Evolutionary conservation across 2,113 vertebrate genomes (phyloP), one percentile per base, ranked within the genome.

Genomic region (Hymenochirus boettgeri): DNA sequence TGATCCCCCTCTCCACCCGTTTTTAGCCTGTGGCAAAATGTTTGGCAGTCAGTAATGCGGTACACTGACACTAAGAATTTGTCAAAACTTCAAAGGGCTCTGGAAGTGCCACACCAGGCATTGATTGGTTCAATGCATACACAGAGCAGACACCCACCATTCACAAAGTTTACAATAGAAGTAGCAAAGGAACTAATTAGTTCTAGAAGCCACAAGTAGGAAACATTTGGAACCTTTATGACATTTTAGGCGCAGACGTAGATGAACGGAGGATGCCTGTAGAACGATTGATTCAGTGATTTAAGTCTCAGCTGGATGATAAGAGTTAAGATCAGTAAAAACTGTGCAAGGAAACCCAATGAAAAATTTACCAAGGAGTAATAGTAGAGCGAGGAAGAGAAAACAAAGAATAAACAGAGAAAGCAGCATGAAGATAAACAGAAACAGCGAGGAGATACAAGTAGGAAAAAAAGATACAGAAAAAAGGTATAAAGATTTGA

Each of bases 11-110:
- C 52, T 47, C 37, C 62, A 35, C 53, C 62, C 39, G 10, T 47
- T 25, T 56, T 37, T 48, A 47, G 37, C 53, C 52, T 65, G 62
- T 56, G 62, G 62, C 62, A 56, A 65, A 55, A 65, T 55, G 62
- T 51, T 37, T 62, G 47, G 21, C n/a, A 39, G 21, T 24, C 37
- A 47, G 61, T 64, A 52, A 65, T 46, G 62, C 27, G 42, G 55
- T 56, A 45, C 21, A 21, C n/a, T 63, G 22, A 65, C 35, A 65
- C 39, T 47, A 47, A 47, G 45, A 45, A 33, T 47, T 55, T 57
- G n/a, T 5, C 45, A 45, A 37, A n/a, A 65, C 62, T 47, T 65
- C 52, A 65, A 57, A 65, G 62, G 26, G 3, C n/a, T 19, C 8
- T 8, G 62, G 15, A 23, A 24, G 2, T 45, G n/a, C 24, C 23